Evolutionary conservation across 1,140 invertebrate genomes (phyloP), one percentile per base, ranked within the genome.

Genomic region (Drosophila punjabiensis): DNA sequence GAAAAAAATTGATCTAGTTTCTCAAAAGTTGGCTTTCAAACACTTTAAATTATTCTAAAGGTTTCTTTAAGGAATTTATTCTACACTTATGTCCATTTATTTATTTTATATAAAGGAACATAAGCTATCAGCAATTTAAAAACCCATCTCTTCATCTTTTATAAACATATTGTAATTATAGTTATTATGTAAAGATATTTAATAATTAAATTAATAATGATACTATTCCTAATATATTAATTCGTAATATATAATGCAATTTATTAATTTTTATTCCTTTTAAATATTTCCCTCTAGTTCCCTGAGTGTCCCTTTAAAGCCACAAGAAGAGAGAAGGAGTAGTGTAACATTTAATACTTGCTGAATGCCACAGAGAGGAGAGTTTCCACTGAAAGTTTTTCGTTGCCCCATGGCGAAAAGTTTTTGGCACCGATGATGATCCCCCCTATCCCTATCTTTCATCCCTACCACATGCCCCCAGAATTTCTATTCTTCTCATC

Each of bases 381-480:
- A 61, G 52, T 76, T 82, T 33, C 18, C 18, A 65, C 35, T 20
- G 47, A 83, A 87, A 88, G 76, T 69, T 81, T 66, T 81, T 88
- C 37, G 18, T 47, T 60, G 56, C 24, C 43, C 59, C 45, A n/a
- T 32, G 63, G 78, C 59, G 10, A 24, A 63, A 68, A 81, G 50
- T 74, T 76, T 75, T 74, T 75, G 56, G 55, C 45, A 45, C 28
- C 41, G 20, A 33, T 59, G 55, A 37, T 39, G 55, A 56, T 39
- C 53, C 33, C 52, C 52, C 8, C n/a, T n/a, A n/a, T n/a, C 14
- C 24, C 1, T 24, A 28, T 37, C 41, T 35, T 50, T 24, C 33
- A 47, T 14, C 8, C 32, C 13, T 33, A 6, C 11, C 18, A 13
- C 8, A 13, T 20, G 24, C 52, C 35, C 52, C 10, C 24, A 13